A percentile compares a stretch with the other conserved stretches of the same genome.
Evolutionary conservation across 2,797 vertebrate genomes (phyloP).

Genomic region (Neosilurus mollespiculum): DNA sequence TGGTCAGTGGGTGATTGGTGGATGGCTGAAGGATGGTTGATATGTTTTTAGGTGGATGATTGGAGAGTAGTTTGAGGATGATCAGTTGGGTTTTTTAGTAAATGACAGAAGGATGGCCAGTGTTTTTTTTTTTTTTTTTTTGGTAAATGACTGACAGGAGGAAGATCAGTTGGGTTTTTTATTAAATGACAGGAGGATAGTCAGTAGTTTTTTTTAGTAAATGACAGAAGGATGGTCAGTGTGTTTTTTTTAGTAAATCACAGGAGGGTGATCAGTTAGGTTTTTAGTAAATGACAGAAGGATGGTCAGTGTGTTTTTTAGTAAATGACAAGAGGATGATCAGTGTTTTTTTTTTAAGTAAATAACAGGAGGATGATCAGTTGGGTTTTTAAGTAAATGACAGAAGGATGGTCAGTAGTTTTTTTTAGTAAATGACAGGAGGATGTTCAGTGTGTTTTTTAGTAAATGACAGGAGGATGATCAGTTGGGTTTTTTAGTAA

Average conservation of each 20-base stretch:
- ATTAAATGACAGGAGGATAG: too few relatives aligned
- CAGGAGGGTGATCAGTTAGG: neutral
- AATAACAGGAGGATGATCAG: too few relatives aligned
- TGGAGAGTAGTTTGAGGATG: neutral
- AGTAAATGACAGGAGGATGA: neutral
- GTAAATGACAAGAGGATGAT: too few relatives aligned
- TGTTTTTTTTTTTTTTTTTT: too few relatives aligned
- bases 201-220: too few relatives aligned
- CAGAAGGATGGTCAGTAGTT: too few relatives aligned
- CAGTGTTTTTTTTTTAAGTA: too few relatives aligned
- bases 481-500: neutral
- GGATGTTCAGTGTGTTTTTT: neutral
- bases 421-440: neutral
- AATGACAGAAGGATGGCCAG: neutral
- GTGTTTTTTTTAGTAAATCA: too few relatives aligned
- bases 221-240: too few relatives aligned
- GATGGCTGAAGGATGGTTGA: neutral
- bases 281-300: neutral
- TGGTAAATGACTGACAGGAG: too few relatives aligned
- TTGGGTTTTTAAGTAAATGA: too few relatives aligned
- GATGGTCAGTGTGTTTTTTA: neutral
- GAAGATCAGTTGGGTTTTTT: too few relatives aligned
- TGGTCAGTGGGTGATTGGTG: neutral
- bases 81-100: neutral
- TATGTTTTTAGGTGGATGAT: neutral